phyloP scores from a whole-genome alignment of 2,888 invertebrate genomes.

The Agriopis leucophaearia region DNA sequence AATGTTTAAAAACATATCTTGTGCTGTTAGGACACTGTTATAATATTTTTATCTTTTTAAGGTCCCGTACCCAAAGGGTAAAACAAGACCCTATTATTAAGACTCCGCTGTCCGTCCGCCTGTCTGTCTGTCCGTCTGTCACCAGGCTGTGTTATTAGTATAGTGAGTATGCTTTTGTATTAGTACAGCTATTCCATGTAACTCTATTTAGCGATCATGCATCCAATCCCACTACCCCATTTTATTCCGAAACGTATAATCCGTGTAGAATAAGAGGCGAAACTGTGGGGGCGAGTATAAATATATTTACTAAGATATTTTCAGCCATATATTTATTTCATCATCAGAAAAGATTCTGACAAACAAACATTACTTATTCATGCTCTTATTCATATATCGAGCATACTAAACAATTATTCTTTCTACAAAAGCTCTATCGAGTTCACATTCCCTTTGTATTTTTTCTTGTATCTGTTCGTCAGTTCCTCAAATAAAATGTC shows the following conservation, averaged over 20 bases:
- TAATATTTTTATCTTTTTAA: too few relatives aligned
- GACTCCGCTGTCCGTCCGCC: too few relatives aligned
- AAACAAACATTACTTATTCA: slow-evolving; percentile 23
- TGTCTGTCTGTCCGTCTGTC: too few relatives aligned
- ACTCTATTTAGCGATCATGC: too few relatives aligned
- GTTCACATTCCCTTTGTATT: slow-evolving; percentile 29
- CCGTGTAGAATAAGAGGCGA: not conserved
- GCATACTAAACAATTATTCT: slow-evolving; percentile 30
- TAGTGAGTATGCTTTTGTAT: too few relatives aligned
- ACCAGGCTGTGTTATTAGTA: too few relatives aligned
- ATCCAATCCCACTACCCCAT: too few relatives aligned
- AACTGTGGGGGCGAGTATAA: not conserved
- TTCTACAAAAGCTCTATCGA: slow-evolving; percentile 26
- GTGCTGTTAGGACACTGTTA: too few relatives aligned
- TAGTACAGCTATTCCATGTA: too few relatives aligned
- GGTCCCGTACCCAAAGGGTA: too few relatives aligned
- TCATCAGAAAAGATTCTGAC: slow-evolving; percentile 8
- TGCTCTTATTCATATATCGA: slow-evolving; percentile 25
- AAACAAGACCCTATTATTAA: too few relatives aligned
- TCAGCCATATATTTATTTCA: slow-evolving; percentile 1
- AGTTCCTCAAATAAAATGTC: slow-evolving; percentile 21
- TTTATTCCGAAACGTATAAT: not conserved
- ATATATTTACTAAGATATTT: not conserved
- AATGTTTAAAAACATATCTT: too few relatives aligned
- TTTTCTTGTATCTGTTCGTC: slow-evolving; percentile 20